Percentiles rank a stretch among this genome's conserved stretches.
Conservation (phyloP, 2,888 invertebrate genomes). For the Cremastinae sp. region DNA sequence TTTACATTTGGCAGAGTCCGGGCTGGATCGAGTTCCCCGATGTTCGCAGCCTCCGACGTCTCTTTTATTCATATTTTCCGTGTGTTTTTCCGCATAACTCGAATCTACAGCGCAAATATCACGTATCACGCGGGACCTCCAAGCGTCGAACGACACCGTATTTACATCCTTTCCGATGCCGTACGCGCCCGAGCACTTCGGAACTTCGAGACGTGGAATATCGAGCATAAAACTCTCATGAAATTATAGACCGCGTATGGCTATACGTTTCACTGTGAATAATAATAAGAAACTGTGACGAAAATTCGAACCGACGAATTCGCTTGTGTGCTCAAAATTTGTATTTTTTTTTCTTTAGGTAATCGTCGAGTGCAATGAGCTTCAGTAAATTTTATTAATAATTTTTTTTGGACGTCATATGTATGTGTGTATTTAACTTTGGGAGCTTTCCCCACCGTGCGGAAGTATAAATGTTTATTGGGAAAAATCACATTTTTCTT, state of each 20-base stretch:
- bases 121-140: slow-evolving; percentile 38
- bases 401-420: no score
- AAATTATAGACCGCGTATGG: neutral
- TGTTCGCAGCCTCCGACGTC: slow-evolving; percentile 22
- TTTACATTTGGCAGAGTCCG: slow-evolving; percentile 39
- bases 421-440: no score
- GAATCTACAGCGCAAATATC: neutral
- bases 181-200: slow-evolving; percentile 42
- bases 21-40: slow-evolving; percentile 25
- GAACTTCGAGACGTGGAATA: slow-evolving; percentile 42
- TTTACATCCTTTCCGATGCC: slow-evolving; percentile 46
- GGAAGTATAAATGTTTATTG: no score
- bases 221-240: slow-evolving; percentile 8
- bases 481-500: no score
- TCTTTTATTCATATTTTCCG: slow-evolving; percentile 24
- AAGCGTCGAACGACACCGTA: slow-evolving; percentile 27
- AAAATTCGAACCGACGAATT: no score
- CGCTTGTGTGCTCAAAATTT: no score
- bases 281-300: slow-evolving; percentile 2
- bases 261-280: neutral
- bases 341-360: no score
- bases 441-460: no score
- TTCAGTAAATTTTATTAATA: no score
- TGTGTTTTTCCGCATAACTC: slow-evolving; percentile 3
- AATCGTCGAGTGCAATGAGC: no score